Conservation (phyloP, 2,797 vertebrate species). For the Vireo griseus region DNA sequence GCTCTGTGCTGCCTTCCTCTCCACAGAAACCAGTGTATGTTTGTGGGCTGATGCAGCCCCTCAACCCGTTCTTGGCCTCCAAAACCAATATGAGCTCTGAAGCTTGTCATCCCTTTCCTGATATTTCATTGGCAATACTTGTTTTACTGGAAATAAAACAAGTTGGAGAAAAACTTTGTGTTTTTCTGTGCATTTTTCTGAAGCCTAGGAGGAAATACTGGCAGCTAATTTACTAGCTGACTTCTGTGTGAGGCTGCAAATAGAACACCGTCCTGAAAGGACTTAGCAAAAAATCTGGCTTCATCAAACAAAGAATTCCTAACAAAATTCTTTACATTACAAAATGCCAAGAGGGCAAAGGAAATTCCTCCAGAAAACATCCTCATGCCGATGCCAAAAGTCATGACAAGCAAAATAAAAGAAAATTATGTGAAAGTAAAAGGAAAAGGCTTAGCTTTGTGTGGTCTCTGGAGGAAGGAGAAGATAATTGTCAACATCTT, state of each 20-base stretch:
- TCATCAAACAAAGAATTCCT: neutral
- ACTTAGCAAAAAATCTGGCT: neutral
- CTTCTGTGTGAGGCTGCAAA: neutral
- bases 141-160: conserved; percentile 4
- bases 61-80: neutral
- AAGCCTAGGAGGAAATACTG: neutral
- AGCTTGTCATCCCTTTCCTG: neutral
- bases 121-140: neutral
- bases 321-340: conserved; percentile 4
- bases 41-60: neutral
- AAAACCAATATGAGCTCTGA: neutral
- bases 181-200: neutral
- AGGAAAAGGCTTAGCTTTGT: conserved; percentile 32
- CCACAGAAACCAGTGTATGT: neutral
- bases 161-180: neutral
- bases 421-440: conserved; percentile 6
- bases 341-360: neutral
- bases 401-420: neutral
- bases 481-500: conserved; percentile 43
- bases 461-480: neutral
- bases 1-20: neutral
- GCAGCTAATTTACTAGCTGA: neutral
- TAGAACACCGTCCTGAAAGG: neutral
- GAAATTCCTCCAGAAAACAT: conserved; percentile 13
- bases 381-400: conserved; percentile 17